Evolutionary conservation across 2,797 vertebrate genomes (phyloP).

Genomic region (Sebastes itinus): DNA sequence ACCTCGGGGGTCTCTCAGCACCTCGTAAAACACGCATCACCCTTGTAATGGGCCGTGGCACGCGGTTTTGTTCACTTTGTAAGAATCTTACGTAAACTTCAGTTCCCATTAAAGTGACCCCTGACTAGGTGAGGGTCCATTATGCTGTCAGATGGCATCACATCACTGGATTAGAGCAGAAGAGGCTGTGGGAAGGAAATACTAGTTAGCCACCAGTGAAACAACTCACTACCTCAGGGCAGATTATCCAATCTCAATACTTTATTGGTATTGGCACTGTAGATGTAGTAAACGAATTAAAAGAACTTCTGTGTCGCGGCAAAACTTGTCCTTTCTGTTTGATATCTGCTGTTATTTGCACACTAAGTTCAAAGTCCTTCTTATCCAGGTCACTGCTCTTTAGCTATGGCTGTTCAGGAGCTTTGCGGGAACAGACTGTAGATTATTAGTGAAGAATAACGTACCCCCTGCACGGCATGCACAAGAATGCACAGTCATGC

Average conservation of each 20-base stretch:
- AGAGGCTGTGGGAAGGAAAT: background rate
- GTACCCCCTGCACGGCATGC: background rate
- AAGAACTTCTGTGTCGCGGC: background rate
- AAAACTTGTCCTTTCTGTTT: background rate
- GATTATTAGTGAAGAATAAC: slow-evolving; percentile 48
- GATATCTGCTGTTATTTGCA: slow-evolving; percentile 31
- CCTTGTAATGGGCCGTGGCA: slow-evolving; percentile 22
- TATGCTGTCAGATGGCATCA: slow-evolving; percentile 51
- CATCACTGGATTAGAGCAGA: slow-evolving; percentile 26
- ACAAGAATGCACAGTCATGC: slow-evolving; percentile 52
- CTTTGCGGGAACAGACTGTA: slow-evolving; percentile 8
- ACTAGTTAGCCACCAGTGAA: background rate
- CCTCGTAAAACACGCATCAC: slow-evolving; percentile 51
- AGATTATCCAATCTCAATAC: background rate
- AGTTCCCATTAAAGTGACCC: slow-evolving; percentile 40
- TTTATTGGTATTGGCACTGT: background rate
- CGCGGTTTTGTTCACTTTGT: slow-evolving; percentile 26
- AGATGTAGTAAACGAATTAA: background rate
- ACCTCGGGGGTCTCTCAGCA: slow-evolving; percentile 53
- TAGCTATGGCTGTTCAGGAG: slow-evolving; percentile 27
- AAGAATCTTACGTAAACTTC: slow-evolving; percentile 40
- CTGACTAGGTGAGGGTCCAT: slow-evolving; percentile 42
- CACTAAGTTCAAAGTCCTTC: slow-evolving; percentile 38
- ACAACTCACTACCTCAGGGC: background rate
- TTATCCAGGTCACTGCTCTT: slow-evolving; percentile 54